Evolutionary conservation across 2,888 invertebrate species (phyloP).

Genomic region (Lepidochrysops patricia): DNA sequence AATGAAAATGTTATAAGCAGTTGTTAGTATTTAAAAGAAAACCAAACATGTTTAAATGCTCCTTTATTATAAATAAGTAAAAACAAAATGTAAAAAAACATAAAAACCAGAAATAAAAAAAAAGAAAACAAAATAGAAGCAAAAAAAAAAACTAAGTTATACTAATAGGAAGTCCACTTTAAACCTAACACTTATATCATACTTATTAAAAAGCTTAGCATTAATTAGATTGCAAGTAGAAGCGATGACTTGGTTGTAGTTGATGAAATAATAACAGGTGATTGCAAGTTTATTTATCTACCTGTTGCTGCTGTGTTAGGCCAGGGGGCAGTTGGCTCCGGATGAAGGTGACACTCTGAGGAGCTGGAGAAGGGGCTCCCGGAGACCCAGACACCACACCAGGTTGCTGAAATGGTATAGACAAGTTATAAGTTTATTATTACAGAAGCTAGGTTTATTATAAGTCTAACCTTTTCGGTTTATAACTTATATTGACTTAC

Average conservation of each 20-base stretch:
- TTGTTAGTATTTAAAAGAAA: background rate
- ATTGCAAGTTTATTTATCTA: conserved; percentile 29
- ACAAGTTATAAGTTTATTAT: no score
- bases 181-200: background rate
- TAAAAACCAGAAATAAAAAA: background rate
- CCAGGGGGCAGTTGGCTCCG: conserved; percentile 80
- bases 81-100: background rate
- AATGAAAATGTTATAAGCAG: background rate
- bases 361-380: conserved; percentile 54
- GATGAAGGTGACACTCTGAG: conserved; percentile 79
- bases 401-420: conserved; percentile 41
- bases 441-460: no score
- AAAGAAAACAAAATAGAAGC: background rate
- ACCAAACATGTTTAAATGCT: background rate
- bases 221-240: background rate
- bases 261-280: no score
- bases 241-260: background rate
- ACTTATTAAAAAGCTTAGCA: background rate
- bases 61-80: background rate
- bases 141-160: background rate
- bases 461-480: no score
- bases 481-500: no score
- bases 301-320: conserved; percentile 76
- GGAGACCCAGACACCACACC: conserved; percentile 53
- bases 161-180: background rate